Base-by-base conservation (phyloP, 1,140 invertebrate species). In the Nebria ingens region DNA sequence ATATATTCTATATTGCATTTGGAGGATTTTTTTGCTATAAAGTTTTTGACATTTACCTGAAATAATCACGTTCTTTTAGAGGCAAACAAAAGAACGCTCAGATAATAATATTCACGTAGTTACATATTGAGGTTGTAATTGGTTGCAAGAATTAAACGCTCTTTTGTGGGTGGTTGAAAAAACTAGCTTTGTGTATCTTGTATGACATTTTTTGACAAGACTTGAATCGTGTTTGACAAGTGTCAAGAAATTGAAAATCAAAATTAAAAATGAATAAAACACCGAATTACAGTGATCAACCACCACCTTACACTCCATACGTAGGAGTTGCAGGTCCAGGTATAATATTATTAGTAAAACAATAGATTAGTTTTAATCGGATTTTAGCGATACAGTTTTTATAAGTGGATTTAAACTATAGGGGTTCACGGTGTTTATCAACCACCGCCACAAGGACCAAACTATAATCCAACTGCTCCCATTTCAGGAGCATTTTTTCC, bases 231-330 rank as follows among this genome's bases (percentile, higher is more conserved):
- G 25, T 34, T 34, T 34, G 25, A 34, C 25, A 34, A 34, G 25
- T 34, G n/a, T n/a, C n/a, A n/a, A 34, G 25, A n/a, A n/a, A 34
- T 34, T 34, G n/a, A 9, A 34, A 34, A 6, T 6, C 25, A 34
- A 34, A 12, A 45, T 4, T 17, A 45, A 45, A n/a, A 9, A 45
- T 45, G 40, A 17, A 45, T 45, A 45, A 45, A 45, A 45, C 50
- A 51, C 50, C 50, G 21, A 51, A 21, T 21, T 51, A 53, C 15
- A 1, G 23, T 51, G 52, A 53, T 25, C 21, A 53, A 53, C 52
- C 52, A 2, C 52, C 52, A 29, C 52, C 52, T 12, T 53, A 53
- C 19, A 53, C 52, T 1, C 52, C 52, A 25, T 23, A 20, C 13
- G 21, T 21, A 13, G n/a, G n/a, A n/a, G n/a, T n/a, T n/a, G n/a